Evolutionary conservation across 2,888 invertebrate species (phyloP), one percentile per base, ranked within the genome.

Genomic region (Lasiommata megera): DNA sequence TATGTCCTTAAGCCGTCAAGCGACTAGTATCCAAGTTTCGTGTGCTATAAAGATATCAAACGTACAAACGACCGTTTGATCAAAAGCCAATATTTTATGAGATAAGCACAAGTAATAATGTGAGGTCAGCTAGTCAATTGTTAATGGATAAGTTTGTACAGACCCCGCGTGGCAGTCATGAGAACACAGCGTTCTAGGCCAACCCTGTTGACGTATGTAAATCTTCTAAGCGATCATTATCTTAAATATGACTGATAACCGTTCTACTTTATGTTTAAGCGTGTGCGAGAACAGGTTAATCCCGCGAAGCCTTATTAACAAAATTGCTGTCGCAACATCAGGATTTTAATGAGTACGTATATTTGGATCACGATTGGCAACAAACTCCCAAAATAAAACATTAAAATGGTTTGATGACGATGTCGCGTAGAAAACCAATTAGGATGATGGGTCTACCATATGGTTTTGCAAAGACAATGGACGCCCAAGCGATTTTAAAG

Each of bases 201-300:
- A 83, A 76, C 72, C 75, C 77, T 82, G 88, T 84, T 84, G 86
- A 88, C 84, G 78, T 77, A 82, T 79, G 80, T 80, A 72, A 79
- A 81, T 82, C 73, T 69, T 73, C 70, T 64, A 57, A 65, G 66
- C 68, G 82, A 86, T 84, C 71, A 69, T 79, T 76, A 80, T 79
- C 79, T 66, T 23, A 31, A 46, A 43, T 41, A 41, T 56, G 58
- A 60, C 57, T 43, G 55, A 64, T 62, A 59, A 60, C 60, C 54
- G 54, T 46, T 23, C 47, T 57, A 52, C 31, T 48, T 43, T 48
- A 51, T 58, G 48, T 48, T 38, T 41, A 54, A 47, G 51, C 52
- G 51, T 55, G 29, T 47, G 54, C 41, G 54, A 60, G 50, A 57
- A 46, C 46, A 40, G 40, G 54, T 44, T 46, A 34, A 40, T n/a